These are phyloP conservation scores for Petrocephalus sullivani DNA, from an alignment of 2,797 vertebrate genomes.

Conservation along the genomic window DNA sequence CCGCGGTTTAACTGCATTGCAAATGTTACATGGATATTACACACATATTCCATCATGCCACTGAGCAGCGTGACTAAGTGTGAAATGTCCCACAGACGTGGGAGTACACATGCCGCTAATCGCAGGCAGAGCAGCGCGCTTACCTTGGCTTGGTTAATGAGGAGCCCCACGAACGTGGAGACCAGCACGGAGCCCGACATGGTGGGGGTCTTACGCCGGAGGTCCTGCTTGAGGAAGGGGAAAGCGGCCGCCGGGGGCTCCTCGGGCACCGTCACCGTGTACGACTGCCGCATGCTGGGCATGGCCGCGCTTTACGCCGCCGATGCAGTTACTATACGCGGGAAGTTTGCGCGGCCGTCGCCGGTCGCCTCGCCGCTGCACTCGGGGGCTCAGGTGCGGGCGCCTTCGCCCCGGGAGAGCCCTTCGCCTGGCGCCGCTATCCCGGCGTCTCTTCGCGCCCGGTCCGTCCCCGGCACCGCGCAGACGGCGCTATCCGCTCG, in stretches of 20 bases:
- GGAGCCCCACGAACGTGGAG: constrained; percentile 80
- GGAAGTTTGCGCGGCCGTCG: neutral
- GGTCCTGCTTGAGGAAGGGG: constrained; percentile 67
- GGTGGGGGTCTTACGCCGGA: constrained; percentile 67
- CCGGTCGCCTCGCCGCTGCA: neutral
- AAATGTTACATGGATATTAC: neutral
- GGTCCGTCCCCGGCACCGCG: neutral
- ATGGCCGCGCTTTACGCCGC: constrained; percentile 38
- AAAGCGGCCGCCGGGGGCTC: constrained; percentile 71
- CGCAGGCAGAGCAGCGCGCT: constrained; percentile 9
- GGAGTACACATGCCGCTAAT: neutral
- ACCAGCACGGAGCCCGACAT: constrained; percentile 79
- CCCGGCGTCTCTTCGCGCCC: neutral
- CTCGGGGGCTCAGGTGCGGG: neutral
- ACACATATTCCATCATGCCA: neutral
- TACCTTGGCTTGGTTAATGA: constrained; percentile 93
- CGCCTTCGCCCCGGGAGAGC: neutral
- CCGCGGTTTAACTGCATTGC: neutral
- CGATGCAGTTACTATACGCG: neutral
- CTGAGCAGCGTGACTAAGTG: neutral
- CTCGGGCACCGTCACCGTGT: constrained; percentile 82
- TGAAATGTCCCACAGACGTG: constrained; percentile 1
- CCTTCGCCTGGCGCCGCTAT: neutral
- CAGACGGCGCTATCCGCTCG: neutral
- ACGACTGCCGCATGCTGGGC: constrained; percentile 79